phyloP scores from a whole-genome alignment of 2,888 invertebrate genomes.

The Desoria tigrina region DNA sequence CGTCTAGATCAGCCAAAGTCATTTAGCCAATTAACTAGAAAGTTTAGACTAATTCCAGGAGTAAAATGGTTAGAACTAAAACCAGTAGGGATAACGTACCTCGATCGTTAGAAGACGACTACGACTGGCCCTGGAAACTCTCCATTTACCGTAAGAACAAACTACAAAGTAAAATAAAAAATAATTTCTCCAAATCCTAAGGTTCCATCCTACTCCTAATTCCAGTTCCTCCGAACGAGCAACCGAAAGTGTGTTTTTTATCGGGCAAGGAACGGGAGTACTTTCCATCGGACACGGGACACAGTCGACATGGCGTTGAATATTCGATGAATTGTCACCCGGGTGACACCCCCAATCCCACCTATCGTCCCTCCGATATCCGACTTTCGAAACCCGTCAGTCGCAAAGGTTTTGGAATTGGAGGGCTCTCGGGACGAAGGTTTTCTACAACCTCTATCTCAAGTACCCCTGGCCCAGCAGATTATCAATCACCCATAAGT shows the following conservation, averaged over 20 bases:
- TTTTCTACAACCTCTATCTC: no score
- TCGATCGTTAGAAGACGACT: no score
- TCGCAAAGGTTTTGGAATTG: conserved; percentile 31
- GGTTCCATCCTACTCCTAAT: no score
- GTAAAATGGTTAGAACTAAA: no score
- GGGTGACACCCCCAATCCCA: conserved; percentile 8
- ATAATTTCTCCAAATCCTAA: no score
- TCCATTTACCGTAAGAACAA: conserved; percentile 3
- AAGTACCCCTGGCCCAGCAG: conserved; percentile 25
- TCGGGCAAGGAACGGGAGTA: conserved; percentile 22
- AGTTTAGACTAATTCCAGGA: no score
- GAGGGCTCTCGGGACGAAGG: conserved; percentile 22
- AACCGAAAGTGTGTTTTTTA: conserved; percentile 25
- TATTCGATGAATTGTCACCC: conserved; percentile 11
- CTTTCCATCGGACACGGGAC: not conserved
- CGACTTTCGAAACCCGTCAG: conserved; percentile 24
- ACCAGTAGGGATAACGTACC: no score
- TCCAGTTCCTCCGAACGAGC: not conserved
- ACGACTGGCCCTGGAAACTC: conserved; percentile 15
- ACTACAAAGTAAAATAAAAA: not conserved
- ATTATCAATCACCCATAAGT: conserved; percentile 20
- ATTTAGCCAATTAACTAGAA: no score
- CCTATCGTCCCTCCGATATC: not conserved
- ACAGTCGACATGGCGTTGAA: conserved; percentile 11
- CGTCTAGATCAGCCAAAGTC: no score